Conservation (phyloP, 2,113 vertebrate species). For the Litocranius walleri region DNA sequence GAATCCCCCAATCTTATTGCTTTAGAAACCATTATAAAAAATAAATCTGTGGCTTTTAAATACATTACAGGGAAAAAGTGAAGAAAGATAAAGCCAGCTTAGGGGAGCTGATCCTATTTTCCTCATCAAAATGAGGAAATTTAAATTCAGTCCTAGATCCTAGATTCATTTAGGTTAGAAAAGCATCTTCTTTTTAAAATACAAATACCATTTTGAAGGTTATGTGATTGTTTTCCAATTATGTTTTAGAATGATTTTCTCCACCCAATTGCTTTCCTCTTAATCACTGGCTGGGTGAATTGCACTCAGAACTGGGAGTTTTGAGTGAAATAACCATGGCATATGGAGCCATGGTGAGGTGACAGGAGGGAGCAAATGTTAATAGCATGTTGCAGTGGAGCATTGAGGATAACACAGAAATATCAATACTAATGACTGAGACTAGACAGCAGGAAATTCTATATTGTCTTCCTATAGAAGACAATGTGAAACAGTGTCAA, state of each 20-base stretch:
- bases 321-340: background rate
- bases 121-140: background rate
- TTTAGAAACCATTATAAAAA: background rate
- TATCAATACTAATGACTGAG: background rate
- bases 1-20: background rate
- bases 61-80: background rate
- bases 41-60: background rate
- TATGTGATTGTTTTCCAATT: background rate
- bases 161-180: slow-evolving; percentile 6
- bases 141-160: background rate
- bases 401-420: background rate
- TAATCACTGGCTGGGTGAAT: background rate
- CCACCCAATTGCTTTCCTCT: background rate
- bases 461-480: background rate
- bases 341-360: background rate
- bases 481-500: background rate
- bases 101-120: background rate
- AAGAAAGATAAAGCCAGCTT: background rate
- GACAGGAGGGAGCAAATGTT: background rate
- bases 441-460: background rate
- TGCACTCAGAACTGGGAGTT: background rate
- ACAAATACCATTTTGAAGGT: background rate
- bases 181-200: background rate
- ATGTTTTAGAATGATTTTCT: background rate
- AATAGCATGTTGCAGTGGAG: background rate